These are phyloP conservation scores for Catocala sponsa DNA, from an alignment of 2,888 invertebrate species.

Conservation along the genomic window DNA sequence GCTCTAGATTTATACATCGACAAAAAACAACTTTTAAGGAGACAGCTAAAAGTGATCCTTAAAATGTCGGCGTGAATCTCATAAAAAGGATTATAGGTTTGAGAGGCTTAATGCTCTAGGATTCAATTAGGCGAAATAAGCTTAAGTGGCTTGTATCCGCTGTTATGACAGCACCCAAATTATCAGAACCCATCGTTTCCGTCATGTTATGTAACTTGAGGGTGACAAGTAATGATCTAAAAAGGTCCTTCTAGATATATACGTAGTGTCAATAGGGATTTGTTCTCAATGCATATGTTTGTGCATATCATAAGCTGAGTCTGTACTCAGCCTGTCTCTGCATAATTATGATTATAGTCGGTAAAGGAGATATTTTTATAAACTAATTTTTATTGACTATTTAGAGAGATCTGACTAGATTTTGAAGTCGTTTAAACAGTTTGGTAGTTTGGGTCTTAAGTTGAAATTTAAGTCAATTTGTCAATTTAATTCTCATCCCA, in stretches of 20 bases:
- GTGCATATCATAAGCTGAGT: too few relatives aligned
- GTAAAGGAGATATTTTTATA: too few relatives aligned
- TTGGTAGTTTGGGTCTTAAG: too few relatives aligned
- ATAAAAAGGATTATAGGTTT: constrained; percentile 85
- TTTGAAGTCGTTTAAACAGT: too few relatives aligned
- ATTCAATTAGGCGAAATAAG: constrained; percentile 88
- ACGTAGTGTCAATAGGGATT: constrained; percentile 27
- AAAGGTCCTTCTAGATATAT: constrained; percentile 32
- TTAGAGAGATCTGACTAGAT: too few relatives aligned
- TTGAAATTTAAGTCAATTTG: too few relatives aligned
- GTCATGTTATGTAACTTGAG: constrained; percentile 61
- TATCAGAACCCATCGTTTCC: constrained; percentile 76
- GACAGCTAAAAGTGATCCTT: constrained; percentile 71
- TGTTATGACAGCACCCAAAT: constrained; percentile 86
- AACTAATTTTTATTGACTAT: too few relatives aligned
- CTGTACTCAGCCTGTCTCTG: too few relatives aligned
- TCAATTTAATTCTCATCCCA: too few relatives aligned
- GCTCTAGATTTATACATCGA: constrained; percentile 60
- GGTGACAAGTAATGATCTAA: constrained; percentile 68
- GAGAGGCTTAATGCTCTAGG: constrained; percentile 82
- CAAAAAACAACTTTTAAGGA: constrained; percentile 71
- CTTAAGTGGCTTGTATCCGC: constrained; percentile 85
- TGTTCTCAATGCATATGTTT: constrained; percentile 22
- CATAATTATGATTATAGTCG: too few relatives aligned
- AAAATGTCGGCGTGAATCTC: constrained; percentile 82